Evolutionary conservation across 2,888 invertebrate genomes (phyloP).

Genomic region (Drosophila yooni): DNA sequence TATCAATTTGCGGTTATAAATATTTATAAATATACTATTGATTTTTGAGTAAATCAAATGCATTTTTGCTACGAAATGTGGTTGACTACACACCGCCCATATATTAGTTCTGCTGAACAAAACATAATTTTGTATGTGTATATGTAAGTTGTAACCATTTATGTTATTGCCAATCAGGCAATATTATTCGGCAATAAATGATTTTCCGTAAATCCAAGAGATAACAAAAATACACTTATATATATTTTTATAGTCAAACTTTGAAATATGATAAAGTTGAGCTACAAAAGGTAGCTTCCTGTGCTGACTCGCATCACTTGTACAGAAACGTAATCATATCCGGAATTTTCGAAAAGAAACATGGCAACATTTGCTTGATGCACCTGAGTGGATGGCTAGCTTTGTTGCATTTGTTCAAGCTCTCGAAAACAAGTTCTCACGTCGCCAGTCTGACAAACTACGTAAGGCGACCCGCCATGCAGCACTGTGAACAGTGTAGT

Average conservation of each 20-base stretch:
- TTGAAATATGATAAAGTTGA: neutral
- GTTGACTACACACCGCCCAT: conserved; percentile 30
- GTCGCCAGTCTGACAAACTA: conserved; percentile 35
- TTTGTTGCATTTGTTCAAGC: conserved; percentile 51
- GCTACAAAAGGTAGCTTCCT: neutral
- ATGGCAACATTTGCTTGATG: conserved; percentile 15
- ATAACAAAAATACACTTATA: neutral
- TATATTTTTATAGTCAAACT: neutral
- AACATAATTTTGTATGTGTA: conserved; percentile 15
- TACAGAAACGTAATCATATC: conserved; percentile 8
- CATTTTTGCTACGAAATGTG: neutral
- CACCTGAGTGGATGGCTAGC: conserved; percentile 64
- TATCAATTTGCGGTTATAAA: conserved; percentile 9
- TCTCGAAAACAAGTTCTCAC: conserved; percentile 49
- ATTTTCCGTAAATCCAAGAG: neutral
- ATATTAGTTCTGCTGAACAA: conserved; percentile 24
- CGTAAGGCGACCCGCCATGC: conserved; percentile 24
- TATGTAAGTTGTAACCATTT: conserved; percentile 2
- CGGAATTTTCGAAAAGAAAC: neutral
- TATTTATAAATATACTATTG: neutral
- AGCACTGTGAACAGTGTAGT: neutral
- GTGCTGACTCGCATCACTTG: neutral
- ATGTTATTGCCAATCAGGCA: conserved; percentile 33
- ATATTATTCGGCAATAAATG: conserved; percentile 1
- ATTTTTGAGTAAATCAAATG: conserved; percentile 14